phyloP scores from a whole-genome alignment of 2,888 invertebrate genomes.

The Oxyteleia sp. region DNA sequence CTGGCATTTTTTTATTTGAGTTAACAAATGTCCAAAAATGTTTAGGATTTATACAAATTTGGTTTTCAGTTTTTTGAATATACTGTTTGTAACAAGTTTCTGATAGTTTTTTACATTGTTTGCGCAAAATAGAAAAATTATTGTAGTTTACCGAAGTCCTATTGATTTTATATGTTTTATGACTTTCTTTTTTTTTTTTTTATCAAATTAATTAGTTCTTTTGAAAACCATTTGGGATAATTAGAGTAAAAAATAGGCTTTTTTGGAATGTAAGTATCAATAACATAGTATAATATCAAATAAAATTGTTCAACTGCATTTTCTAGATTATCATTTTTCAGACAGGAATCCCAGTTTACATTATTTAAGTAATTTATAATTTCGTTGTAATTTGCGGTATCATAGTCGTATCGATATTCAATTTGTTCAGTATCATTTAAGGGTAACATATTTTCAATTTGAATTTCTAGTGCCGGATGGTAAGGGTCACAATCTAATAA shows the following conservation, averaged over 20 bases:
- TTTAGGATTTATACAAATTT: neutral
- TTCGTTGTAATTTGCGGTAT: neutral
- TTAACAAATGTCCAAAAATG: neutral
- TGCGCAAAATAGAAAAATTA: neutral
- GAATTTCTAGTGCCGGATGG: slow-evolving; percentile 5
- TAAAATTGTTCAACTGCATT: neutral
- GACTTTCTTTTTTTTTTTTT: neutral
- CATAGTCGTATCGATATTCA: neutral
- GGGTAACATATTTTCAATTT: too few relatives aligned
- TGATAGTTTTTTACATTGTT: neutral
- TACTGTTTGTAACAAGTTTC: neutral
- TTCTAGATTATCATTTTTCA: neutral
- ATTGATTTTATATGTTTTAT: neutral
- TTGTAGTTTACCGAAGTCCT: neutral
- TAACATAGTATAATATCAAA: neutral
- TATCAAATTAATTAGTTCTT: neutral
- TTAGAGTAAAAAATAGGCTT: neutral
- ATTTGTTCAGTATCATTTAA: too few relatives aligned
- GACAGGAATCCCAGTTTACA: neutral
- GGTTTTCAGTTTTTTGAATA: neutral
- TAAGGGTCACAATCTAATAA: slow-evolving; percentile 1
- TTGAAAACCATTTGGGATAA: neutral
- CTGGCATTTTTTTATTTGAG: neutral
- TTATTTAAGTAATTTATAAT: slow-evolving; percentile 1
- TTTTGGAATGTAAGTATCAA: neutral